Evolutionary conservation across 2,113 vertebrate genomes (phyloP), one percentile per base, ranked within the genome.

Genomic region (Podocnemis expansa): DNA sequence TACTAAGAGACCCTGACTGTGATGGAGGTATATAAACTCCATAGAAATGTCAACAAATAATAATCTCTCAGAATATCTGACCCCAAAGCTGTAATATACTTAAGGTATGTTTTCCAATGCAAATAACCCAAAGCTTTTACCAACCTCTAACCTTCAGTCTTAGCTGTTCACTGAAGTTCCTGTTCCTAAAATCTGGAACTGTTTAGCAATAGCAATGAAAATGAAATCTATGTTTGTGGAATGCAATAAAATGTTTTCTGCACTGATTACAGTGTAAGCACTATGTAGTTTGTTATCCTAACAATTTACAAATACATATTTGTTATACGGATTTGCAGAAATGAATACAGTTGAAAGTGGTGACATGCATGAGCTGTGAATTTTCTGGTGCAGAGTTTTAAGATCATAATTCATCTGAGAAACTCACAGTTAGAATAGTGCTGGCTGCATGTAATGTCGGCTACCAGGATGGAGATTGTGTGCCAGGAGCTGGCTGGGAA

Each of bases 101-200:
- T n/a, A 67, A 67, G 31, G 34, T 67, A 63, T 63, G 60, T 67
- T 91, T 73, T 78, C 54, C 19, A 76, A 41, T 52, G 29, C 22
- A 19, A 88, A 31, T 0, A 0, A 80, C 51, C 12, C 8, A 75
- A 87, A 82, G 51, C 34, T 45, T 78, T 84, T 79, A 73, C 27
- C 70, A 78, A 43, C 0, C 8, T 5, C 24, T 63, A 29, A 10
- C 10, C 70, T 0, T 51, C 82, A 41, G 60, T 51, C 0, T 1
- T 11, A 51, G 11, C 54, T 80, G 58, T 47, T 29, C 27, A 63
- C 17, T 24, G 56, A 92, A 51, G 2, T 49, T 8, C 11, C 24
- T 75, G 67, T 82, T 85, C 47, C 4, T 80, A 43, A 63, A 79
- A 88, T 63, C 2, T 9, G 58, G 75, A 84, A 31, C 10, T 78